These are phyloP conservation scores for Gymnogyps californianus DNA, from an alignment of 2,113 vertebrate genomes.

Conservation along the genomic window DNA sequence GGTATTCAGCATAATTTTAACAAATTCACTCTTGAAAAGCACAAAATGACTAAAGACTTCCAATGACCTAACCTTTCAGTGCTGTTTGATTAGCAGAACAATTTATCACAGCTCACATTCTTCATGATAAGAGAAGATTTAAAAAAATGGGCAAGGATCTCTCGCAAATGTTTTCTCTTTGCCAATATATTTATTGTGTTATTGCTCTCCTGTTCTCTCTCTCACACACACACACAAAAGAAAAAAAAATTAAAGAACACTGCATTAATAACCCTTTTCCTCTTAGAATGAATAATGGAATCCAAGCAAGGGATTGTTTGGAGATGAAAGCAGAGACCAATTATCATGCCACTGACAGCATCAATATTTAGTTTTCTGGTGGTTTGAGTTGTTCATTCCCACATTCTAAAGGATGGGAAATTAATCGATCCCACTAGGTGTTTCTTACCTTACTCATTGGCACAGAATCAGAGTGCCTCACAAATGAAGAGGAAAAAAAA, in stretches of 20 bases:
- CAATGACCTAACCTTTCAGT: slow-evolving; percentile 75
- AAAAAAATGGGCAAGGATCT: slow-evolving; percentile 21
- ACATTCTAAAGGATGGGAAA: not conserved
- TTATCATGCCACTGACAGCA: slow-evolving; percentile 5
- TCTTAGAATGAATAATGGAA: slow-evolving; percentile 9
- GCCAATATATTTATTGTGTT: slow-evolving; percentile 11
- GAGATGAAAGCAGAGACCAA: slow-evolving; percentile 37
- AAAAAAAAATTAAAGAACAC: not conserved
- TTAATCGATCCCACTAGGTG: not conserved
- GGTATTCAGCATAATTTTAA: slow-evolving; percentile 80
- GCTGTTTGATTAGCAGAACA: slow-evolving; percentile 79
- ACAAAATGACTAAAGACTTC: slow-evolving; percentile 79
- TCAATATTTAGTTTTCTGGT: slow-evolving; percentile 24
- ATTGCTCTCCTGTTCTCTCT: not conserved
- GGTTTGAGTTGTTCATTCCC: not conserved
- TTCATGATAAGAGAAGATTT: slow-evolving; percentile 49
- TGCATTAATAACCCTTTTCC: slow-evolving; percentile 18
- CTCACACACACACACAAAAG: not conserved
- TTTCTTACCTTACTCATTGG: not conserved
- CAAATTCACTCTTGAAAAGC: slow-evolving; percentile 81
- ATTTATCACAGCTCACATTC: slow-evolving; percentile 60
- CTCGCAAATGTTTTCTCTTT: slow-evolving; percentile 57
- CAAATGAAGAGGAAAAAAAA: not conserved
- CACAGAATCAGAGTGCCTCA: not conserved
- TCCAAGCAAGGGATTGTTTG: slow-evolving; percentile 2